A percentile compares a stretch with the other conserved stretches of the same genome.
These are phyloP conservation scores for Lutjanus campechanus DNA, from an alignment of 2,797 vertebrate genomes.

Conservation along the genomic window DNA sequence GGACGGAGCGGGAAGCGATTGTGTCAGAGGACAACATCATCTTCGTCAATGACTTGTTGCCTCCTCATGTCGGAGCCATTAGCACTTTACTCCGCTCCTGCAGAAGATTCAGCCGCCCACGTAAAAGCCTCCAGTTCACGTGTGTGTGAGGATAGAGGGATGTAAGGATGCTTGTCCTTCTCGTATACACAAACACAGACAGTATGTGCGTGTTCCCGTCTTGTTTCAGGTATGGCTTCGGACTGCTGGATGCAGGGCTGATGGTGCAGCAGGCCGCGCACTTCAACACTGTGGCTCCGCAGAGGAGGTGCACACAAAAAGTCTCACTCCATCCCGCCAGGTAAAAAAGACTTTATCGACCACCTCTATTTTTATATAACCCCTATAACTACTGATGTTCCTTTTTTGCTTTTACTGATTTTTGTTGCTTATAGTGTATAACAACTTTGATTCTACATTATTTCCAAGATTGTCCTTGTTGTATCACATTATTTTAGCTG, in stretches of 20 bases:
- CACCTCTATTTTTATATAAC: neutral
- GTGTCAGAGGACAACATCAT: constrained; percentile 83
- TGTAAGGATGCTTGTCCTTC: constrained; percentile 18
- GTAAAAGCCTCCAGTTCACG: constrained; percentile 47
- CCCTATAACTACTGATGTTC: neutral
- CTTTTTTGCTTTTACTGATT: neutral
- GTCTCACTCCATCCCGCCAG: constrained; percentile 57
- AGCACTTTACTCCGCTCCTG: constrained; percentile 62
- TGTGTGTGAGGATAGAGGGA: constrained; percentile 31
- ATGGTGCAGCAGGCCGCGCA: constrained; percentile 77
- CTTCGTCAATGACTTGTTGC: constrained; percentile 84
- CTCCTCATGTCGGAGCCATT: constrained; percentile 76
- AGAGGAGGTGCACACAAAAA: constrained; percentile 68
- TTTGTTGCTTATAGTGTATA: neutral
- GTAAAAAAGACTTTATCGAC: constrained; percentile 41
- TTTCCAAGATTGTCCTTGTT: neutral
- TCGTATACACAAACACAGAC: constrained; percentile 38
- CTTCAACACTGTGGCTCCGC: constrained; percentile 54
- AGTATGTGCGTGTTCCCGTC: neutral
- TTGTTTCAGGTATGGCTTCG: constrained; percentile 77
- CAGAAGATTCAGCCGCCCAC: constrained; percentile 51
- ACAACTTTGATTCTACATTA: neutral
- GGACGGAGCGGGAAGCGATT: constrained; percentile 78
- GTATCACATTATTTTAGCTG: neutral
- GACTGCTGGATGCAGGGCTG: constrained; percentile 77